Base-by-base conservation (phyloP, 2,797 vertebrate genomes). In the Myotis findleyi region DNA sequence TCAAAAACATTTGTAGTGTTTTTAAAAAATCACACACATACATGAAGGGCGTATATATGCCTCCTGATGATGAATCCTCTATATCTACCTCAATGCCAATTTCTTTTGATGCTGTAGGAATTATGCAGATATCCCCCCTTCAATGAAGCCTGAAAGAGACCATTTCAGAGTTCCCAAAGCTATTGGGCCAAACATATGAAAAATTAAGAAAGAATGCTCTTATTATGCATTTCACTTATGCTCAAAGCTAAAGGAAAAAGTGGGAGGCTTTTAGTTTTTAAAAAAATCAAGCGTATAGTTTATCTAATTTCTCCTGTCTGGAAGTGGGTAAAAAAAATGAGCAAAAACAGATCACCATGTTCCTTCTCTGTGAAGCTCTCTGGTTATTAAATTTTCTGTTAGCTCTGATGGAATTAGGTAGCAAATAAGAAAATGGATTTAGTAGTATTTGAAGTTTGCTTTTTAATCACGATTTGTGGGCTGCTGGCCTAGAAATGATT, bases 351-450 rank as follows among this genome's bases (percentile, higher is more conserved):
- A 62, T 90, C 41, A 66, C 14, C 41, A 76, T 68, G 44, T 91
- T 94, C 9, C 27, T 85, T 12, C 36, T 64, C 21, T 84, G 16
- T 76, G 1, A 62, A 88, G 44, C 14, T 55, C 36, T 77, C 4
- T 33, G 36, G 23, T 59, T 66, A 66, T 83, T 62, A 59, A 72
- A 27, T 76, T 36, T 73, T 86, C 69, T n/a, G 5, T 23, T 88
- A 89, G 17, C 41, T 85, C 16, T 62, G 41, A 72, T 86, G 41
- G 69, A 69, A 80, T 85, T 88, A 82, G 53, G 77, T 76, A 89
- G 30, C 55, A 95, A 91, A 59, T 71, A 75, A 88, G 68, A 71
- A 94, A 91, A 94, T 51, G 30, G 66, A 44, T 86, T 85, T 73
- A 49, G 7, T 86, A 62, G 47, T 83, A 41, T 90, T 87, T 81